These are phyloP conservation scores for Anguilla anguilla DNA, from an alignment of 2,797 vertebrate species.

Conservation along the genomic window DNA sequence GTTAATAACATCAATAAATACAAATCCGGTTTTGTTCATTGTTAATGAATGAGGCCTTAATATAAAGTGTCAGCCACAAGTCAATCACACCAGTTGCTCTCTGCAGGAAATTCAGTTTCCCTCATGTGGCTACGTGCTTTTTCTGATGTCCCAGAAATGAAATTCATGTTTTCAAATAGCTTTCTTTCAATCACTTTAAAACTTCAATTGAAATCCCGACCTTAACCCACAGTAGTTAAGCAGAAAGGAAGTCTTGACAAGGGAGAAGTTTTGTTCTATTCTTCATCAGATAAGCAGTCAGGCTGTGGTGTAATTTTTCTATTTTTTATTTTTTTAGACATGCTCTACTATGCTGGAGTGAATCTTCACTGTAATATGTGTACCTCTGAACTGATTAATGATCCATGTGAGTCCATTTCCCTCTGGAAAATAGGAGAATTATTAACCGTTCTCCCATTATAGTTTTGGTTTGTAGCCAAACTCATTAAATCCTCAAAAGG, in stretches of 20 bases:
- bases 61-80: not conserved
- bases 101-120: constrained; percentile 28
- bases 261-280: not conserved
- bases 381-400: not conserved
- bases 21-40: not conserved
- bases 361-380: not conserved
- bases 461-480: not conserved
- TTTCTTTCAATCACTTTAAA: not conserved
- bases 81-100: not conserved
- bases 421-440: not conserved
- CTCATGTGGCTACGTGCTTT: not conserved
- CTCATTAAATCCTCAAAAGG: not conserved
- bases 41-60: constrained; percentile 9
- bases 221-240: not conserved
- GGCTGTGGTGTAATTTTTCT: not conserved
- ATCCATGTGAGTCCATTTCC: not conserved
- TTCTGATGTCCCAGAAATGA: not conserved
- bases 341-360: not conserved
- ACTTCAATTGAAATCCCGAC: not conserved
- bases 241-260: not conserved
- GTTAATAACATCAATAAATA: not conserved
- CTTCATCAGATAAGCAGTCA: not conserved
- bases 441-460: not conserved
- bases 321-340: not conserved
- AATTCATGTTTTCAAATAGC: not conserved